Conservation (phyloP, 1,140 invertebrate genomes). For the Drosophila seguyi region DNA sequence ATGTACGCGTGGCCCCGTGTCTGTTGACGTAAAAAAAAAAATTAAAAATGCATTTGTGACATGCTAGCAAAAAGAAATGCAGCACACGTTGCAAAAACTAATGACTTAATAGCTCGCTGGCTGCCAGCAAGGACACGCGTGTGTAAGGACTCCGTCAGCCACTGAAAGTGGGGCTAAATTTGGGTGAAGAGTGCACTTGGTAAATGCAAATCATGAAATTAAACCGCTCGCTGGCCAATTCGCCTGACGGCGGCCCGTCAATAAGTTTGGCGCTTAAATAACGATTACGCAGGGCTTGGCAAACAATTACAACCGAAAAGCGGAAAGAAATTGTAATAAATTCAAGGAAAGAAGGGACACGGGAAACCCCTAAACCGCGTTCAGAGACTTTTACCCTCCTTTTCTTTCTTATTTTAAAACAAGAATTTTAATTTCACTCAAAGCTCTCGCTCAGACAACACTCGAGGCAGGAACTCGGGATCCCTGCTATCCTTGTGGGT, state of each 20-base stretch:
- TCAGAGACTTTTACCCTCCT: constrained; percentile 40
- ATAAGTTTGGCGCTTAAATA: constrained; percentile 72
- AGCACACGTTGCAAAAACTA: constrained; percentile 75
- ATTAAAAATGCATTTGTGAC: constrained; percentile 74
- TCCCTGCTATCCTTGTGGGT: constrained; percentile 29
- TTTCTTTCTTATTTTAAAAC: constrained; percentile 56
- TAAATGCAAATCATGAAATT: constrained; percentile 45
- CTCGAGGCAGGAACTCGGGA: constrained; percentile 5
- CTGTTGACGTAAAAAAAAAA: constrained; percentile 47
- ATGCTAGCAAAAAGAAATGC: constrained; percentile 63
- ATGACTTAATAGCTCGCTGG: constrained; percentile 77
- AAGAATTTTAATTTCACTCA: constrained; percentile 81
- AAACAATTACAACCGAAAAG: constrained; percentile 69
- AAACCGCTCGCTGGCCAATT: constrained; percentile 48
- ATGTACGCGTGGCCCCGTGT: constrained; percentile 13
- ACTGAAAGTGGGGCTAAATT: constrained; percentile 8
- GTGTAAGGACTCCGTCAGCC: constrained; percentile 15
- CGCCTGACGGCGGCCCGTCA: constrained; percentile 52
- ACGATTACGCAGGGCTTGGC: constrained; percentile 74
- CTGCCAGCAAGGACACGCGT: constrained; percentile 52
- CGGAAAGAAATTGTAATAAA: constrained; percentile 64
- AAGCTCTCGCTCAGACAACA: constrained; percentile 54
- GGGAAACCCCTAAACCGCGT: constrained; percentile 49
- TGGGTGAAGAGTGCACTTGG: constrained; percentile 27
- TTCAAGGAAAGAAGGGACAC: constrained; percentile 11